Base-by-base conservation (phyloP, 2,797 vertebrate species). In the Crypturellus tataupa region DNA sequence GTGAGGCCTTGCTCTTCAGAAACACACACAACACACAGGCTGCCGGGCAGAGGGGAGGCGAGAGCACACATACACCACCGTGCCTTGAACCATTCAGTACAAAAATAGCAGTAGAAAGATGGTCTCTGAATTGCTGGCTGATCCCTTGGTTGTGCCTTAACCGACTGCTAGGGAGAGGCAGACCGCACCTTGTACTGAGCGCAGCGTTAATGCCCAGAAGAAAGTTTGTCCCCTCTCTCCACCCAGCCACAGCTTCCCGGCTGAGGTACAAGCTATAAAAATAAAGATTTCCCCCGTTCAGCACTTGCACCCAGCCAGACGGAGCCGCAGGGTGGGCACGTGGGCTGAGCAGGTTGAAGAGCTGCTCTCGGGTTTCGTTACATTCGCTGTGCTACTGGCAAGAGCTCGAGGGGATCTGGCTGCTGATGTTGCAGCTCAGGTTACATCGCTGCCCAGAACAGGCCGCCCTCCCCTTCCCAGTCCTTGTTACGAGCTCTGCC, bases 231-330 rank as follows among this genome's bases (percentile, higher is more conserved):
- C 94, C 85, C 92, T 70, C 71, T 91, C 55, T 70, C 93, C 83
- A 75, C 69, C 89, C 76, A 91, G 56, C 93, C 94, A 84, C 80
- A 89, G 88, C 92, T 63, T 71, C 83, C 84, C 60, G 85, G 94
- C 95, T 80, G 92, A 92, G 55, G 53, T 80, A 87, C 91, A 80
- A 93, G 49, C 92, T 97, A 98, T 31, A 98, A 97, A 98, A 98
- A 97, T 97, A 97, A 91, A 96, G 24, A 77, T 91, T 95, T 56
- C 92, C 81, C 83, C 33, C 91, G 69, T 21, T 90, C 68, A 82
- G 35, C 49, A 23, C 77, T 80, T 31, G 88, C 35, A 60, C 51
- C 37, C 67, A 67, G 90, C 72, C 73, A 73, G 78, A 49, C 3
- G 60, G 70, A 87, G 72, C 1, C 1, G 56, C 47, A 25, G 87